Conservation (phyloP, 2,113 vertebrate species). For the Lanius ludovicianus region DNA sequence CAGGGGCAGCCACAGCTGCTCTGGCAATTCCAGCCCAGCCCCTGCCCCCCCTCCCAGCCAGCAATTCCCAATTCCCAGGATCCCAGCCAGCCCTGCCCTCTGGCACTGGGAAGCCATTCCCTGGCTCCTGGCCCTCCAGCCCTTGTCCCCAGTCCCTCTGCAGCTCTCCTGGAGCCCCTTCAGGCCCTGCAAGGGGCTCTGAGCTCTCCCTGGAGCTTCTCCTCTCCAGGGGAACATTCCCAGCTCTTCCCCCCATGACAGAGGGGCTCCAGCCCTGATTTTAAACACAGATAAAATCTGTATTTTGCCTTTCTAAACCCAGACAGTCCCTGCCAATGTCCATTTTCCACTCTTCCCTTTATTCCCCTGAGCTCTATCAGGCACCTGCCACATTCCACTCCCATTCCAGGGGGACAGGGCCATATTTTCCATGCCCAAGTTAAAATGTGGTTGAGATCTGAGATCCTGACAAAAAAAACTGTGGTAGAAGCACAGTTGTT, state of each 20-base stretch:
- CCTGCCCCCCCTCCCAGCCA: no score
- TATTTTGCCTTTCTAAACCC: not conserved
- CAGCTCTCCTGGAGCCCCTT: not conserved
- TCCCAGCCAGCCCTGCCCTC: not conserved
- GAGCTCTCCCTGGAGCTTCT: not conserved
- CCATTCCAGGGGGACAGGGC: not conserved
- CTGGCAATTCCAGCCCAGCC: not conserved
- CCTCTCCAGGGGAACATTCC: accelerated
- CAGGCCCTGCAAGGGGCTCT: accelerated
- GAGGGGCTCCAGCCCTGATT: not conserved
- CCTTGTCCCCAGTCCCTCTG: not conserved
- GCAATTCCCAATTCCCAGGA: not conserved
- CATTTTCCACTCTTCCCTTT: not conserved
- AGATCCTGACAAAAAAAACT: not conserved
- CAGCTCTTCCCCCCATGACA: not conserved
- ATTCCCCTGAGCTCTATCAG: not conserved
- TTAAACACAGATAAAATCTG: not conserved
- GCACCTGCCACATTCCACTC: not conserved
- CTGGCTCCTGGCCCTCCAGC: accelerated
- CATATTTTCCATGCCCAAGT: not conserved
- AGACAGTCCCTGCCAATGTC: accelerated
- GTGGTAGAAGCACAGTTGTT: not conserved
- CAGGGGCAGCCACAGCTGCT: not conserved
- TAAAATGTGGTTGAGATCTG: not conserved
- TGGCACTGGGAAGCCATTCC: not conserved